Evolutionary conservation across 2,797 vertebrate genomes (phyloP), one percentile per base, ranked within the genome.

Genomic region (Uromys caudimaculatus): DNA sequence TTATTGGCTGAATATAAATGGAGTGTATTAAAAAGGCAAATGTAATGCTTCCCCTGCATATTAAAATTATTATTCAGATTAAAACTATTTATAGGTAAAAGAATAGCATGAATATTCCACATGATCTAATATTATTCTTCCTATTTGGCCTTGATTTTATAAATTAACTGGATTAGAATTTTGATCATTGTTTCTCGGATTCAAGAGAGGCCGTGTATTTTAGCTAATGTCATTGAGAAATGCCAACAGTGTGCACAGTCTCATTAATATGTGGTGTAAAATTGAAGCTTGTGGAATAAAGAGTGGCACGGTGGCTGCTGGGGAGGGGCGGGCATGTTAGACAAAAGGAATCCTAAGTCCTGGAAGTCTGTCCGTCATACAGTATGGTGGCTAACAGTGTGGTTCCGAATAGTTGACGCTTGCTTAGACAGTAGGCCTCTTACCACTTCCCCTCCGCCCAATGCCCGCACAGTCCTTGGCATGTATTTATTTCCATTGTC

Each of bases 11-110:
- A 94, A 35, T 8, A 8, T 79, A 87, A 95, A 96, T 71, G 54
- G 24, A 85, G 89, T 27, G 75, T 17, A 86, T 95, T 93, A 60
- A 89, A 95, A 89, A 87, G 60, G 35, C 78, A 95, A 86, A 91
- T 91, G 88, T 95, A 93, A 95, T 91, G 27, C 81, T 54, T 92
- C 62, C 38, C 13, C 44, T 32, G 38, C 9, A 81, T 78, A 97
- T 83, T 92, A 90, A 17, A 82, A 81, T 94, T 92, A 83, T 91
- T 92, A 83, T 93, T 92, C 76, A 87, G 14, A 89, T 95, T 88
- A 60, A 92, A 96, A 88, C 52, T 86, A 27, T 90, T 95, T 94
- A 58, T 89, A n/a, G 11, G 47, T 62, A 89, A 58, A 92, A 84
- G 32, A 88, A 88, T 56, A 32, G 69, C 69, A 94, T 52, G 64